These are phyloP conservation scores for Euphonia xanthogaster DNA, from an alignment of 2,797 vertebrate genomes.

Conservation along the genomic window DNA sequence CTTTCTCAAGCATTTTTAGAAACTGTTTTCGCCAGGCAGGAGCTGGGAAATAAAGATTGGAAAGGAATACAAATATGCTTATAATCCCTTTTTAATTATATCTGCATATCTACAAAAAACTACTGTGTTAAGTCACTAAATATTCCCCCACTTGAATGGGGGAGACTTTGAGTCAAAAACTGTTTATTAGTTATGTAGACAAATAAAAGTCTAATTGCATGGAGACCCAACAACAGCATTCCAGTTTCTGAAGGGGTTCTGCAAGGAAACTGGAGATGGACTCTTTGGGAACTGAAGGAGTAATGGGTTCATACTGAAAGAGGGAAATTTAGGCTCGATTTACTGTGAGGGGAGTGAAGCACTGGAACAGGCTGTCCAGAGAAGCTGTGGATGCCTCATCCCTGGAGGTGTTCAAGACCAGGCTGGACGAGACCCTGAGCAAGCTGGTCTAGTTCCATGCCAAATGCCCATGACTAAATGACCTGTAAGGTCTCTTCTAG, in stretches of 20 bases:
- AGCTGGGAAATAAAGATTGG: not conserved
- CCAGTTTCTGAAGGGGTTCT: not conserved
- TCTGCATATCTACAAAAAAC: not conserved
- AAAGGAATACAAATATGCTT: not conserved
- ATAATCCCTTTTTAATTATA: not conserved
- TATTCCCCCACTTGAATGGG: not conserved
- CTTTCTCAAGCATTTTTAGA: not conserved
- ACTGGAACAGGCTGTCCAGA: not conserved
- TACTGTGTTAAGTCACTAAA: not conserved
- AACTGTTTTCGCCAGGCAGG: not conserved
- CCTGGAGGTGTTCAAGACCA: not conserved
- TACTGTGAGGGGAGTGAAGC: not conserved
- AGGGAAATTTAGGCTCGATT: not conserved
- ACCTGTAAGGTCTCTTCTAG: not conserved
- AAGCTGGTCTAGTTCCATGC: not conserved
- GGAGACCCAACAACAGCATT: not conserved
- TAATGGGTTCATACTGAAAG: not conserved
- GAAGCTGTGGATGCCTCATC: not conserved
- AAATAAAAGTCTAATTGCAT: not conserved
- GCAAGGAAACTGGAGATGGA: not conserved
- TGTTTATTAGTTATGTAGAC: not conserved
- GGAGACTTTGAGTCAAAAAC: not conserved
- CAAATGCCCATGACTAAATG: not conserved
- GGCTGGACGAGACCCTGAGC: not conserved
- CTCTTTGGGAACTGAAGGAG: not conserved